These are phyloP conservation scores for Anomalospiza imberbis DNA, from an alignment of 2,797 vertebrate species.

Conservation along the genomic window DNA sequence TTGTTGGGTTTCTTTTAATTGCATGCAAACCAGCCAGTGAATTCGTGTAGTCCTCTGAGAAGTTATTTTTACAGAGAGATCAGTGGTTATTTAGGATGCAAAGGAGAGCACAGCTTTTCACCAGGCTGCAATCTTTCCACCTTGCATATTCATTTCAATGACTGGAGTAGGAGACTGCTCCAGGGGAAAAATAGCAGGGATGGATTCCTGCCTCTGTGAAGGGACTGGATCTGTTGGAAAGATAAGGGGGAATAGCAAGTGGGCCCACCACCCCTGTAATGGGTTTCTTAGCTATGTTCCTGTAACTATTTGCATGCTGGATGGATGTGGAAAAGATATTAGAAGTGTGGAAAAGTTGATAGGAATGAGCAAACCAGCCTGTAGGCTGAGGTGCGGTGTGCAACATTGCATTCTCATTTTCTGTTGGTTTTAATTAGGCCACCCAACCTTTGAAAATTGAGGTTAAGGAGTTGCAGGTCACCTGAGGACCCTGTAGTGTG, in stretches of 20 bases:
- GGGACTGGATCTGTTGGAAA: neutral
- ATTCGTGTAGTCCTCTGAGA: neutral
- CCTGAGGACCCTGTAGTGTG: neutral
- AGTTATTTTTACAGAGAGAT: neutral
- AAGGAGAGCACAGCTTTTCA: neutral
- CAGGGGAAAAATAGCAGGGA: neutral
- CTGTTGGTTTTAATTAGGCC: neutral
- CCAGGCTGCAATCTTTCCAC: neutral
- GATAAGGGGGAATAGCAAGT: neutral
- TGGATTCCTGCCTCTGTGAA: neutral
- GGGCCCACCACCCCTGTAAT: neutral
- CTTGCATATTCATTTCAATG: constrained; percentile 24
- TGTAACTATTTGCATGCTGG: neutral
- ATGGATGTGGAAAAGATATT: neutral
- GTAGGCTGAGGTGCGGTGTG: neutral
- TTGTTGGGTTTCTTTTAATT: neutral
- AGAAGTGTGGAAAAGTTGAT: neutral
- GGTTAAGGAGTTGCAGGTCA: neutral
- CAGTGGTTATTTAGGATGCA: neutral
- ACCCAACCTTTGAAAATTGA: neutral
- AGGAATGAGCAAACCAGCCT: neutral
- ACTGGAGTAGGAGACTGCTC: neutral
- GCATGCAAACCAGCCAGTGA: neutral
- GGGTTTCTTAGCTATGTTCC: neutral
- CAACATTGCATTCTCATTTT: neutral